These are phyloP conservation scores for Yponomeuta sedellus DNA, from an alignment of 2,888 invertebrate genomes.

Conservation along the genomic window DNA sequence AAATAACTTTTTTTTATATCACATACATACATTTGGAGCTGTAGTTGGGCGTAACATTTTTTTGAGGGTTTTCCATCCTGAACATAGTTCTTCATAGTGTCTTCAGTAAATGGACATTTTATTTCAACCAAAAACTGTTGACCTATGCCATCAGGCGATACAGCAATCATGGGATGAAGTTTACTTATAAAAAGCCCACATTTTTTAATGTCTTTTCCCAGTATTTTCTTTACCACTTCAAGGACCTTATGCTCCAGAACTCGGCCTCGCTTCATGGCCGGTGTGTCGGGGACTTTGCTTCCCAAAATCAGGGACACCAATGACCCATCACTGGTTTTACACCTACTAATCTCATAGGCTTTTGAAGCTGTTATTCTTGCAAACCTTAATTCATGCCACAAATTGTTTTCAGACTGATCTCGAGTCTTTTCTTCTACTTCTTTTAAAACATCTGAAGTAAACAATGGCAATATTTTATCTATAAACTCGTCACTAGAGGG, in stretches of 20 bases:
- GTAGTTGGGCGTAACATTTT: constrained; percentile 26
- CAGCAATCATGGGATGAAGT: constrained; percentile 29
- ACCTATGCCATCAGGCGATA: constrained; percentile 31
- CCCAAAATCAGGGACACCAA: constrained; percentile 23
- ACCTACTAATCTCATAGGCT: constrained; percentile 25
- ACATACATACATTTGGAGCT: constrained; percentile 27
- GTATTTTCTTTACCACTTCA: constrained; percentile 22
- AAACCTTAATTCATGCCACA: constrained; percentile 22
- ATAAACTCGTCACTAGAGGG: constrained; percentile 7
- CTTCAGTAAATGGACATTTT: constrained; percentile 24
- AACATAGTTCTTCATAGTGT: constrained; percentile 25
- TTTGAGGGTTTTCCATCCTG: constrained; percentile 22
- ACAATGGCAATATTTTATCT: not conserved
- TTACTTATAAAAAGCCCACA: constrained; percentile 25
- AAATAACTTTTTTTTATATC: constrained; percentile 22
- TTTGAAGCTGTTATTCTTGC: constrained; percentile 24
- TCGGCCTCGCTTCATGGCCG: constrained; percentile 21
- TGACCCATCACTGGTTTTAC: constrained; percentile 23
- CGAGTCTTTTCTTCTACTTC: constrained; percentile 15
- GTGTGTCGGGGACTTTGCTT: constrained; percentile 24
- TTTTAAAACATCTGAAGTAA: constrained; percentile 6
- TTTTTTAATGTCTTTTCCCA: constrained; percentile 25
- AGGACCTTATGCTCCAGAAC: constrained; percentile 22
- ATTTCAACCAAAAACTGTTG: constrained; percentile 24
- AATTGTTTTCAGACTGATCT: constrained; percentile 18